These are phyloP conservation scores for Anas platyrhynchos DNA, from an alignment of 2,113 vertebrate genomes.

Conservation along the genomic window DNA sequence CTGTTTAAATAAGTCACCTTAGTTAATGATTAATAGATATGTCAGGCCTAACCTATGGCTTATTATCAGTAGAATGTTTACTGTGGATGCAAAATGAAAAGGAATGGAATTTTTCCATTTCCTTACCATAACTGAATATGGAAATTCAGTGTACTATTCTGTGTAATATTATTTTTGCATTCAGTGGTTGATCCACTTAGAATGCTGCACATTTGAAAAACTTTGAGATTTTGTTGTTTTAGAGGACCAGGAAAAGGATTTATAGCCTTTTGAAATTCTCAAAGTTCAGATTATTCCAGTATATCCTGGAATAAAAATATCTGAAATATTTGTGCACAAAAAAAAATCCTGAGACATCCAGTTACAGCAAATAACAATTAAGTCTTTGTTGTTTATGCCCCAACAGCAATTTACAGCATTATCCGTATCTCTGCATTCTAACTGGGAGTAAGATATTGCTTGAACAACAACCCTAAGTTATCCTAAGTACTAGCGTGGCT, in stretches of 20 bases:
- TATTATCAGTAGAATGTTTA: background rate
- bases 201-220: background rate
- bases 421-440: background rate
- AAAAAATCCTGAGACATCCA: background rate
- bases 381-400: background rate
- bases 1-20: background rate
- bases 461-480: background rate
- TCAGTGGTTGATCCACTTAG: background rate
- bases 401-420: background rate
- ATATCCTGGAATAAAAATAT: background rate
- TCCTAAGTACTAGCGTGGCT: background rate
- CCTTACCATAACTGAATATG: background rate
- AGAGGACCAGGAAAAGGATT: background rate
- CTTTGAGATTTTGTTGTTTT: accelerated
- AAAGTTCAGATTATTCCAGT: background rate
- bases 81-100: background rate
- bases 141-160: background rate
- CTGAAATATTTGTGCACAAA: background rate
- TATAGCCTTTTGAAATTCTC: background rate
- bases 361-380: background rate
- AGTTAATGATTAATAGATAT: background rate
- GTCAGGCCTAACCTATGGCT: background rate
- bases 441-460: background rate
- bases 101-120: background rate
- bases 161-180: background rate